Evolutionary conservation across 2,113 vertebrate genomes (phyloP), one percentile per base, ranked within the genome.

Genomic region (Pituophis catenifer): DNA sequence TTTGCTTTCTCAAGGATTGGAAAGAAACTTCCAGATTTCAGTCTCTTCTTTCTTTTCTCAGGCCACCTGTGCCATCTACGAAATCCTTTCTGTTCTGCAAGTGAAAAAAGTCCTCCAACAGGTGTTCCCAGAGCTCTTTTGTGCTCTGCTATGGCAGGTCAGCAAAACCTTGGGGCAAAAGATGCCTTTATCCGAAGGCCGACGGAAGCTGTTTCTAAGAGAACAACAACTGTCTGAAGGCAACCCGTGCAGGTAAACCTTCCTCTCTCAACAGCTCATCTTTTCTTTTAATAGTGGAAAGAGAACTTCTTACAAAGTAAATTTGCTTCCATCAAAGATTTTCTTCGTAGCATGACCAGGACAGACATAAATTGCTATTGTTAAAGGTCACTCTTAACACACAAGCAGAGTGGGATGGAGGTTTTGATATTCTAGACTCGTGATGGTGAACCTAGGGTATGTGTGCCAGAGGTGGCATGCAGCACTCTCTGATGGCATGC

Each of bases 41-140:
- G 11, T 1, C 33, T 44, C 88, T 44, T 48, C 50, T 53, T 23
- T 33, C 50, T 53, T n/a, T 75, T 53, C 6, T 8, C 52, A 93
- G 92, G 92, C 86, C 88, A 93, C 92, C 7, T 93, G 92, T 50
- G 92, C 92, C 38, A 59, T 90, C 92, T 93, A 93, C 3, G 92
- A 93, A 53, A 75, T 93, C 88, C 44, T 93, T 8, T 85, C 92
- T 3, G 62, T 86, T 26, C 54, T 93, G 21, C 54, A 89, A 3
- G 38, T 2, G 8, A 57, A 50, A 52, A 11, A 93, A 1, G 44
- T 17, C 33, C 4, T 93, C 53, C 38, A 59, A 8, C 65, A 85
- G 6, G 8, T 90, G 26, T 93, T 90, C 21, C 92, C 92, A 55
- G 88, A n/a, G 21, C 11, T 93, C 26, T 85, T 93, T 26, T 93